Conservation (phyloP, 2,797 vertebrate genomes). For the Craterocephalus amniculus region DNA sequence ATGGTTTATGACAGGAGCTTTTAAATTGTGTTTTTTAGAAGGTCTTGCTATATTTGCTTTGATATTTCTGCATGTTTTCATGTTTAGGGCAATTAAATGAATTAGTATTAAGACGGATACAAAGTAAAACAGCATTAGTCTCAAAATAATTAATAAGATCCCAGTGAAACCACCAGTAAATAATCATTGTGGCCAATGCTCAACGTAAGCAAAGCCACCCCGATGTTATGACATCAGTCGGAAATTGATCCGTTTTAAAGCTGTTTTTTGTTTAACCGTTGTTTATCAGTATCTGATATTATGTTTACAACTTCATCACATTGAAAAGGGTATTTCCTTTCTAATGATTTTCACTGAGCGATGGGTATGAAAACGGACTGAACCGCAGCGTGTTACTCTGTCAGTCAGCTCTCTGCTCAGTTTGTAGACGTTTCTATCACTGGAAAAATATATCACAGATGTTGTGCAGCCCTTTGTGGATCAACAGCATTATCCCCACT, state of each 20-base stretch:
- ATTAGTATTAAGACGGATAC: not conserved
- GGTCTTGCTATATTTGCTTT: not conserved
- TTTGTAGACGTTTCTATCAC: constrained; percentile 36
- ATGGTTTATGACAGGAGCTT: not conserved
- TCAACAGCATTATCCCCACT: constrained; percentile 37
- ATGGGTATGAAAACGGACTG: constrained; percentile 21
- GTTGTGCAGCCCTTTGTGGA: constrained; percentile 43
- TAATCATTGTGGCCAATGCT: not conserved
- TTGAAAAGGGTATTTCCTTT: constrained; percentile 3
- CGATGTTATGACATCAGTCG: constrained; percentile 19
- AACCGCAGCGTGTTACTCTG: not conserved
- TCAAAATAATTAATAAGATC: no score
- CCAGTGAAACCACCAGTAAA: constrained; percentile 1
- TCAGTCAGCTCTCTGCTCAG: constrained; percentile 30
- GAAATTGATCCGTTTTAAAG: not conserved
- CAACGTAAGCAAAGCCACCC: not conserved
- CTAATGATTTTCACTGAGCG: constrained; percentile 9
- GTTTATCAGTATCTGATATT: constrained; percentile 24
- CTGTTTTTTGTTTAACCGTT: constrained; percentile 1
- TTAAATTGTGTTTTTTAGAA: not conserved
- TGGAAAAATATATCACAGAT: constrained; percentile 61
- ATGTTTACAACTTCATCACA: constrained; percentile 25
- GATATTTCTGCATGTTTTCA: not conserved
- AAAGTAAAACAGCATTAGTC: constrained; percentile 2
- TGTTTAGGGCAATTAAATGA: not conserved